Percentiles rank a stretch among this genome's conserved stretches.
Evolutionary conservation across 2,888 invertebrate genomes (phyloP).

Genomic region (Latheticus oryzae): DNA sequence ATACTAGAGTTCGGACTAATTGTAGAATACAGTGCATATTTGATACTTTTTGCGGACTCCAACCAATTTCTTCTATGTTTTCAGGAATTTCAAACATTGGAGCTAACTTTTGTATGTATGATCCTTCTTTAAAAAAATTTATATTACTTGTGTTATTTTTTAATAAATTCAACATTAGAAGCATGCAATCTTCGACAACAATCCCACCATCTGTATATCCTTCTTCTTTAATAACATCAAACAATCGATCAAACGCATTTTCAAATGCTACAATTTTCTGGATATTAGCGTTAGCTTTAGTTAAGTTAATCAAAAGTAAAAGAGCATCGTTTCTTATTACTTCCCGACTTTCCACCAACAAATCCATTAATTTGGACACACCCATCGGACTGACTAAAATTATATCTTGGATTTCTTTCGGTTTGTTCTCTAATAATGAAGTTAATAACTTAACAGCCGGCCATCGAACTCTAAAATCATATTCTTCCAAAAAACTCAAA

Average conservation of each 20-base stretch:
- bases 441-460: constrained; percentile 91
- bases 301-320: constrained; percentile 89
- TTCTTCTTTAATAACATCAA: constrained; percentile 86
- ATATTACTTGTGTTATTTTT: constrained; percentile 98
- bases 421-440: constrained; percentile 86
- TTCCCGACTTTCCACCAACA: constrained; percentile 93
- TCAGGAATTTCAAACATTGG: constrained; percentile 88
- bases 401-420: constrained; percentile 89
- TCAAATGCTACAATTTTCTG: constrained; percentile 99
- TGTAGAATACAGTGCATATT: constrained; percentile 94
- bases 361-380: constrained; percentile 96
- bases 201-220: constrained; percentile 92
- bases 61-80: constrained; percentile 78
- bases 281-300: constrained; percentile 95
- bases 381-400: constrained; percentile 95
- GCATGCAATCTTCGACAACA: constrained; percentile 96
- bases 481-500: constrained; percentile 90
- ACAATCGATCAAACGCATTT: constrained; percentile 95
- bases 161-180: constrained; percentile 91
- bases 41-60: constrained; percentile 94
- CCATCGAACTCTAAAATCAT: constrained; percentile 93
- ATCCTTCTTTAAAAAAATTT: constrained; percentile 98
- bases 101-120: constrained; percentile 89
- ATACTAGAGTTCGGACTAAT: constrained; percentile 90
- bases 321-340: constrained; percentile 95